phyloP scores from a whole-genome alignment of 1,140 invertebrate genomes.

The Antheraea pernyi region DNA sequence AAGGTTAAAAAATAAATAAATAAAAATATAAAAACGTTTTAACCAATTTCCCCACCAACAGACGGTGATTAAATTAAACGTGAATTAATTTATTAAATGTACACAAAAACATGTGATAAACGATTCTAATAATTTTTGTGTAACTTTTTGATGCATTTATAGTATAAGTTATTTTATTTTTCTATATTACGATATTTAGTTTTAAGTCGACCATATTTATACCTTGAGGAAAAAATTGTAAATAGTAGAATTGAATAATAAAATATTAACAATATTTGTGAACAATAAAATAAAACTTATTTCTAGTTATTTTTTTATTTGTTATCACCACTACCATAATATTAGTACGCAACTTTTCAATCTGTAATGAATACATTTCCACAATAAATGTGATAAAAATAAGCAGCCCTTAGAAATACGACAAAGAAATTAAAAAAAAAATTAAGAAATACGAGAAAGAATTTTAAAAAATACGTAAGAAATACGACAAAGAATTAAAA shows the following conservation, averaged over 20 bases:
- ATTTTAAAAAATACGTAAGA: too few relatives aligned
- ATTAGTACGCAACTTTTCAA: too few relatives aligned
- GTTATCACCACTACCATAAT: background rate
- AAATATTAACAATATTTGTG: background rate
- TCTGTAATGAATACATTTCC: too few relatives aligned
- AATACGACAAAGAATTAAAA: too few relatives aligned
- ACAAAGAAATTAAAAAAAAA: too few relatives aligned
- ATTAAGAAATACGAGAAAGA: too few relatives aligned
- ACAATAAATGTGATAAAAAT: too few relatives aligned
- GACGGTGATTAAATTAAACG: slow-evolving; percentile 29
- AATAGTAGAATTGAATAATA: background rate
- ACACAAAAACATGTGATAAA: slow-evolving; percentile 72
- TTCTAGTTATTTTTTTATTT: background rate
- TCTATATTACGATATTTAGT: background rate
- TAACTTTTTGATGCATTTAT: slow-evolving; percentile 9
- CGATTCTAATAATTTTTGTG: slow-evolving; percentile 34
- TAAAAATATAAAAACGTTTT: slow-evolving; percentile 15
- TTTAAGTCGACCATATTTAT: background rate
- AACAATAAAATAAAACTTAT: background rate
- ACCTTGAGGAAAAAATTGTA: background rate
- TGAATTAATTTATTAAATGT: slow-evolving; percentile 37
- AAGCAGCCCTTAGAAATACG: too few relatives aligned
- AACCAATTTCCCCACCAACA: slow-evolving; percentile 38
- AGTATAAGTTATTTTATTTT: background rate
- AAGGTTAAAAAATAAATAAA: slow-evolving; percentile 24